Evolutionary conservation across 2,888 invertebrate species (phyloP).

Genomic region (Caenorhabditis drosophilae): DNA sequence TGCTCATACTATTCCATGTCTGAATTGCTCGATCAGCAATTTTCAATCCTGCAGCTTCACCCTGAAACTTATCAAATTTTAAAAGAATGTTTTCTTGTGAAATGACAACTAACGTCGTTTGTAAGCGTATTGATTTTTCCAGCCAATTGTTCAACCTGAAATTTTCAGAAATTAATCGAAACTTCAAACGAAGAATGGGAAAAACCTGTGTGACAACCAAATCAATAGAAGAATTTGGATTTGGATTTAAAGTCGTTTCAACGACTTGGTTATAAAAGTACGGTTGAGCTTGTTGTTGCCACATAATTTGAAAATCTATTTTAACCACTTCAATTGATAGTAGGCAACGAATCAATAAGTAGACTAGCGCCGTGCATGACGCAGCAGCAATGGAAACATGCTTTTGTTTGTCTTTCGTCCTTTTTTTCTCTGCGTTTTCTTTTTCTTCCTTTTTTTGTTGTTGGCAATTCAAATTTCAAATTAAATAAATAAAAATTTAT

Average conservation of each 20-base stretch:
- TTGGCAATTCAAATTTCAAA: too few relatives aligned
- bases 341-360: too few relatives aligned
- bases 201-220: conserved; percentile 51
- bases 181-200: background rate
- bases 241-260: conserved; percentile 20
- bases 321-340: too few relatives aligned
- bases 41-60: conserved; percentile 35
- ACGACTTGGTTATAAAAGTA: conserved; percentile 6
- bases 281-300: conserved; percentile 21
- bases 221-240: conserved; percentile 55
- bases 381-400: too few relatives aligned
- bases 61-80: conserved; percentile 17
- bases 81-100: background rate
- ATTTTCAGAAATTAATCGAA: background rate
- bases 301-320: conserved; percentile 16
- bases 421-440: too few relatives aligned
- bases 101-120: conserved; percentile 19
- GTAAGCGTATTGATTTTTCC: conserved; percentile 25
- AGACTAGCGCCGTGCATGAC: too few relatives aligned
- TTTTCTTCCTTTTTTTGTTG: too few relatives aligned
- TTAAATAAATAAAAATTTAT: too few relatives aligned
- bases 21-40: conserved; percentile 39
- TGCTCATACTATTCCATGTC: conserved; percentile 29
- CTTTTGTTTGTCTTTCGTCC: too few relatives aligned
- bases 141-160: conserved; percentile 14